phyloP scores from a whole-genome alignment of 2,113 vertebrate species.

The Artemisiospiza belli region DNA sequence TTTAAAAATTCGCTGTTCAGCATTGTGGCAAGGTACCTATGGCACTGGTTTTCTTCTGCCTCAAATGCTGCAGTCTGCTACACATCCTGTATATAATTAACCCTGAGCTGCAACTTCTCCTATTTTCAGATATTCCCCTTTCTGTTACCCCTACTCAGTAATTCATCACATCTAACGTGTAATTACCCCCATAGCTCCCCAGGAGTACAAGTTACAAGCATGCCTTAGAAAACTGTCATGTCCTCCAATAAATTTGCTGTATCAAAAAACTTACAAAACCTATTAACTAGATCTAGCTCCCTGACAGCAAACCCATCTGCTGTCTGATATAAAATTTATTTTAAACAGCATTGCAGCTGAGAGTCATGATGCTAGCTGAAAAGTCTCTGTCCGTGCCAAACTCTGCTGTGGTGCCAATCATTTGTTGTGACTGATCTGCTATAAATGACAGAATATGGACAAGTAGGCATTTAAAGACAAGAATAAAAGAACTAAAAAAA shows the following conservation, averaged over 20 bases:
- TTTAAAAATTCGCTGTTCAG: neutral
- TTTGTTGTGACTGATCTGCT: neutral
- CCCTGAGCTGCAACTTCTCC: neutral
- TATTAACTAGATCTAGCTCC: neutral
- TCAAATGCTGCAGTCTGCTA: neutral
- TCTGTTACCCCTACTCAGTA: neutral
- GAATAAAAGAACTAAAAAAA: neutral
- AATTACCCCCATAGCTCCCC: neutral
- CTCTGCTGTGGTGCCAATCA: neutral
- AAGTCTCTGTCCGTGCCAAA: neutral
- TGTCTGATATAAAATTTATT: slow-evolving; percentile 20
- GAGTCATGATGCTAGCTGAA: neutral
- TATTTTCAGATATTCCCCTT: neutral
- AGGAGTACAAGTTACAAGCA: neutral
- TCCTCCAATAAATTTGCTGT: neutral
- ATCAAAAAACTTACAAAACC: neutral
- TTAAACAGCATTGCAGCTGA: slow-evolving; percentile 4
- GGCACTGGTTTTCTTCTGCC: neutral
- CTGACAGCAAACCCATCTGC: neutral
- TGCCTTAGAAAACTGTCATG: neutral
- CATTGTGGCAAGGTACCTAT: neutral
- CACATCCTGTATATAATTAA: neutral
- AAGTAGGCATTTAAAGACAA: neutral
- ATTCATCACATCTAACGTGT: neutral
- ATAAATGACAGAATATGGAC: neutral